These are phyloP conservation scores for Dasyprocta punctata DNA, from an alignment of 2,113 vertebrate genomes.

Conservation along the genomic window DNA sequence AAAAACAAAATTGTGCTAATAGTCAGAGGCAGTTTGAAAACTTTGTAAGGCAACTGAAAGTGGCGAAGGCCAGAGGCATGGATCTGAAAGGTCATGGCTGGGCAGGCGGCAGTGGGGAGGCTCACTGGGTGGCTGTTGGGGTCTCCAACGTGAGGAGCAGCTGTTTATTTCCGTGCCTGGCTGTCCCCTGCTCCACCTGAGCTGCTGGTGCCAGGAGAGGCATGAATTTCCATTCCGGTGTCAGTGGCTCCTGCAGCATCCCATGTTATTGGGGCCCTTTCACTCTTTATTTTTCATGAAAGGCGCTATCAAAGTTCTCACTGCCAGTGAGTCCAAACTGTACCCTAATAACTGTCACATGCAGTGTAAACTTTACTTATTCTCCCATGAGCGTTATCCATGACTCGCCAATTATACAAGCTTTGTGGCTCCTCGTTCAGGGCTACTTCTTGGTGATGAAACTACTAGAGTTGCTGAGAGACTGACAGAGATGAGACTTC, in stretches of 20 bases:
- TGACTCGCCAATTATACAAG: background rate
- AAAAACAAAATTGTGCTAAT: constrained; percentile 60
- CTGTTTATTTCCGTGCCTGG: background rate
- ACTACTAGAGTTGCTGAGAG: background rate
- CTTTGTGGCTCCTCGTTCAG: background rate
- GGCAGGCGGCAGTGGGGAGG: background rate
- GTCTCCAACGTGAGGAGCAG: background rate
- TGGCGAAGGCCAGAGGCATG: background rate
- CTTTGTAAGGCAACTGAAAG: constrained; percentile 50
- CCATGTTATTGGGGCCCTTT: background rate
- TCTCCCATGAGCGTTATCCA: background rate
- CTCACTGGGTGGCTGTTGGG: background rate
- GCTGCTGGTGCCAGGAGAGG: too few species aligned
- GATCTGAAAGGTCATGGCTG: background rate
- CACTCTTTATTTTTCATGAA: background rate
- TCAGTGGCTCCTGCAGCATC: background rate
- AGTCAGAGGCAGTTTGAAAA: constrained; percentile 22
- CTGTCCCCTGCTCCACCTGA: background rate
- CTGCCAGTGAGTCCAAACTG: background rate
- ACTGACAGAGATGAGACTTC: background rate
- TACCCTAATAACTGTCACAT: background rate
- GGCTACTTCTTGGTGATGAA: background rate
- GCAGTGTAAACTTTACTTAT: background rate
- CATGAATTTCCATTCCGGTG: background rate
- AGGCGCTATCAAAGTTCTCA: background rate